phyloP scores from a whole-genome alignment of 2,888 invertebrate genomes.

The Dryococelus australis region DNA sequence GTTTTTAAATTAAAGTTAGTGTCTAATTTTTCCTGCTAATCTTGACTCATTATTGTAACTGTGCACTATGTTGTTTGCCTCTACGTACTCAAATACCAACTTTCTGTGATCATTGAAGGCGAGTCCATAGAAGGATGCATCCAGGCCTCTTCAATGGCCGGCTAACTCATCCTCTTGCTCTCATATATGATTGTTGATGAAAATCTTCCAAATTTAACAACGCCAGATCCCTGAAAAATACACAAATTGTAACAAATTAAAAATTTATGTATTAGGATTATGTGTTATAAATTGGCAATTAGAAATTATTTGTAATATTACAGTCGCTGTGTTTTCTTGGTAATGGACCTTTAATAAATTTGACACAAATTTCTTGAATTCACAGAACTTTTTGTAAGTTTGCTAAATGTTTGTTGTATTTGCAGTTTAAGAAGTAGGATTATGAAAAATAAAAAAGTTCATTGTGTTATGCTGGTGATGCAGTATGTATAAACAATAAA shows the following conservation, averaged over 20 bases:
- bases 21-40: not conserved
- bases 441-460: too few species aligned
- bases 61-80: not conserved
- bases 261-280: not conserved
- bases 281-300: not conserved
- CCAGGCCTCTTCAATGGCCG: not conserved
- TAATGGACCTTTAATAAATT: not conserved
- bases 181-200: not conserved
- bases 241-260: not conserved
- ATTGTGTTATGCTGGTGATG: too few species aligned
- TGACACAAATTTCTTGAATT: not conserved
- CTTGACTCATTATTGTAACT: not conserved
- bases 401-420: too few species aligned
- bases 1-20: not conserved
- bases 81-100: not conserved
- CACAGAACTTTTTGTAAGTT: not conserved
- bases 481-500: too few species aligned
- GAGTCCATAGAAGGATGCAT: conserved; percentile 7
- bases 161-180: not conserved
- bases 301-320: not conserved
- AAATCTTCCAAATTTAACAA: not conserved
- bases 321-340: too few species aligned
- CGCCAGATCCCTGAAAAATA: not conserved
- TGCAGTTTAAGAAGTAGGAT: too few species aligned
- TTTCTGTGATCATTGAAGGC: not conserved